Percentiles rank a stretch among this genome's conserved stretches.
Evolutionary conservation across 2,888 invertebrate species (phyloP).

Genomic region (Resseliella maxima): DNA sequence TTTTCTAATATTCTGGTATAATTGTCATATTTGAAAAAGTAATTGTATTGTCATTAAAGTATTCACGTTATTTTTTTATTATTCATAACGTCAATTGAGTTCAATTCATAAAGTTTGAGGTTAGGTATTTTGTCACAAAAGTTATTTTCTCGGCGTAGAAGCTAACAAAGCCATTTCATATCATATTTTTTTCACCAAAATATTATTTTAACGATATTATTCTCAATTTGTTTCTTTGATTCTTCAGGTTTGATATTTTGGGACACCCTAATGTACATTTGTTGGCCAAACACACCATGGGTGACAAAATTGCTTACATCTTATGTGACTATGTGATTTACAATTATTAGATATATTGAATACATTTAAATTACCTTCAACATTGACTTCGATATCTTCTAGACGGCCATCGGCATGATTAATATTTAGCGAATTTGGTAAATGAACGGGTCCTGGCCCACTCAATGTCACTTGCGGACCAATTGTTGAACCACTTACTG

Average conservation of each 20-base stretch:
- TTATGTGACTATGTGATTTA: background rate
- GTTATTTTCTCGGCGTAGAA: too few species aligned
- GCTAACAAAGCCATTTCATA: too few species aligned
- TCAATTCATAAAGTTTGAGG: background rate
- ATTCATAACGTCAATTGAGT: too few species aligned
- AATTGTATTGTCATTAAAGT: too few species aligned
- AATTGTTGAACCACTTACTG: slow-evolving; percentile 75
- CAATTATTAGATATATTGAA: background rate
- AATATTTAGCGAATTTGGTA: slow-evolving; percentile 77
- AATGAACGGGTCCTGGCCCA: slow-evolving; percentile 78
- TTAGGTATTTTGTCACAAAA: too few species aligned
- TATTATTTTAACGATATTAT: too few species aligned
- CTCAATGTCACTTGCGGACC: slow-evolving; percentile 79
- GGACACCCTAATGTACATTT: too few species aligned
- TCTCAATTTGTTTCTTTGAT: background rate
- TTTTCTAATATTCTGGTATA: too few species aligned
- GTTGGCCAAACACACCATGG: background rate
- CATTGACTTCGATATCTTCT: slow-evolving; percentile 95
- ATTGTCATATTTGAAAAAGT: too few species aligned
- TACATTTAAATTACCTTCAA: slow-evolving; percentile 81
- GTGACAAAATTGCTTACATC: background rate
- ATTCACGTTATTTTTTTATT: too few species aligned
- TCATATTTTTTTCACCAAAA: too few species aligned
- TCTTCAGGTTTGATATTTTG: too few species aligned
- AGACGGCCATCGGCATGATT: slow-evolving; percentile 89